Evolutionary conservation across 2,888 invertebrate species (phyloP), one percentile per base, ranked within the genome.

Genomic region (Stenoptilia bipunctidactyla): DNA sequence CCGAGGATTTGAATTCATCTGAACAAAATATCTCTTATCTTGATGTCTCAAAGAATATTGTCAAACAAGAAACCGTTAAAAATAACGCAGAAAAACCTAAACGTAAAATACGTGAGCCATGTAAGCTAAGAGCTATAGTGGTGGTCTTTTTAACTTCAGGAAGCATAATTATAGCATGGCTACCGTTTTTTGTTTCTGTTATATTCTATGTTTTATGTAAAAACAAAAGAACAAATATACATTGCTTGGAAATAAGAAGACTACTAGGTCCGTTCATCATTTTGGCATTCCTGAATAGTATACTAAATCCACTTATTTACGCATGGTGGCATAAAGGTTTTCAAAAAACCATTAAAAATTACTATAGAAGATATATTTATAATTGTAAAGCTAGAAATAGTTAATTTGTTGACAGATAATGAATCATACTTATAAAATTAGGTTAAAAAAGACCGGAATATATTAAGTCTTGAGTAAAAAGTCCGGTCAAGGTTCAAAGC

Each of bases 311-410:
- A 0, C 58, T 90, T 15, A 89, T 90, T 47, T 90, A 89, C 53
- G 89, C 89, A 0, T 90, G 89, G 89, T 90, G 89, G 89, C 89
- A 90, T 56, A 88, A 87, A 58, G 89, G 89, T 0, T 90, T 89
- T 50, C 74, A 89, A 50, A 75, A 60, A 39, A 83, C 58, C 49
- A 37, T 55, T 55, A n/a, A 67, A 50, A 9, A 4, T 30, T 30
- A 30, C n/a, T 30, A 8, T 10, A 4, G 30, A 12, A 9, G 30
- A 10, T 30, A 10, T 12, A 12, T 30, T 10, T 30, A 30, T 12
- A 30, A 30, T 12, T 8, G 3, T 8, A 20, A 20, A 20, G 8
- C 20, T 3, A 3, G 20, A 20, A 20, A 5, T 20, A n/a, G n/a
- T n/a, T n/a, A n/a, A n/a, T n/a, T n/a, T n/a, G n/a, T n/a, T n/a